phyloP scores from a whole-genome alignment of 2,888 invertebrate species.

The Archaeoteleia sp. region DNA sequence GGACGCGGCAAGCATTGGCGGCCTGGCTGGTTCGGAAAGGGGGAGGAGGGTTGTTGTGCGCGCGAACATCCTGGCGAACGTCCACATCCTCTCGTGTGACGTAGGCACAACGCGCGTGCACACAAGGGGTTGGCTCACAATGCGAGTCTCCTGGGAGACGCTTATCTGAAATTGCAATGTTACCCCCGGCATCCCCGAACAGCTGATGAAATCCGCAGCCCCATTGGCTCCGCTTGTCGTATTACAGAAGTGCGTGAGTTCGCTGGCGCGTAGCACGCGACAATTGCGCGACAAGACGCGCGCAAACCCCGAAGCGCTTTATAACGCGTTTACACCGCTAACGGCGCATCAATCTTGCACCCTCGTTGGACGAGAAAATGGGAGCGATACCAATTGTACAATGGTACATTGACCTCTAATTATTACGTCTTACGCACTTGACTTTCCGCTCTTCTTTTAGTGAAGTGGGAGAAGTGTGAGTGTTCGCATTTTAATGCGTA shows the following conservation, averaged over 20 bases:
- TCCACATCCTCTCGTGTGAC: slow-evolving; percentile 52
- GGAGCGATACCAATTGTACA: background rate
- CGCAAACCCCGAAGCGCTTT: slow-evolving; percentile 42
- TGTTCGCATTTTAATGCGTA: no score
- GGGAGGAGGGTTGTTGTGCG: slow-evolving; percentile 1
- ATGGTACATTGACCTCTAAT: slow-evolving; percentile 12
- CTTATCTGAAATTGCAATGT: slow-evolving; percentile 75
- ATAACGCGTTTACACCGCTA: slow-evolving; percentile 47
- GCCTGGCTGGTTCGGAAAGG: slow-evolving; percentile 9
- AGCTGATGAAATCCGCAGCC: slow-evolving; percentile 60
- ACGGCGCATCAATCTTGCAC: slow-evolving; percentile 42
- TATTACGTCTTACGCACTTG: no score
- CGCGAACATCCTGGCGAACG: slow-evolving; percentile 57
- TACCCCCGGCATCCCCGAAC: slow-evolving; percentile 60
- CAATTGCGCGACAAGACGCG: slow-evolving; percentile 42
- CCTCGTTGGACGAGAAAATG: slow-evolving; percentile 8
- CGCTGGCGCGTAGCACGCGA: slow-evolving; percentile 28
- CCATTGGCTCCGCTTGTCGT: slow-evolving; percentile 47
- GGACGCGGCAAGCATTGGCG: no score
- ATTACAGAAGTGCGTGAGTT: slow-evolving; percentile 40
- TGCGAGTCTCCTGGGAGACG: slow-evolving; percentile 73
- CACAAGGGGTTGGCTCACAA: slow-evolving; percentile 62
- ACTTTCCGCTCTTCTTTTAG: no score
- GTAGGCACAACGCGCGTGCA: slow-evolving; percentile 33
- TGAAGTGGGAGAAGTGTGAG: no score